A percentile compares a stretch with the other conserved stretches of the same genome.
phyloP scores from a whole-genome alignment of 1,140 invertebrate genomes.

The Helicoverpa zea region DNA sequence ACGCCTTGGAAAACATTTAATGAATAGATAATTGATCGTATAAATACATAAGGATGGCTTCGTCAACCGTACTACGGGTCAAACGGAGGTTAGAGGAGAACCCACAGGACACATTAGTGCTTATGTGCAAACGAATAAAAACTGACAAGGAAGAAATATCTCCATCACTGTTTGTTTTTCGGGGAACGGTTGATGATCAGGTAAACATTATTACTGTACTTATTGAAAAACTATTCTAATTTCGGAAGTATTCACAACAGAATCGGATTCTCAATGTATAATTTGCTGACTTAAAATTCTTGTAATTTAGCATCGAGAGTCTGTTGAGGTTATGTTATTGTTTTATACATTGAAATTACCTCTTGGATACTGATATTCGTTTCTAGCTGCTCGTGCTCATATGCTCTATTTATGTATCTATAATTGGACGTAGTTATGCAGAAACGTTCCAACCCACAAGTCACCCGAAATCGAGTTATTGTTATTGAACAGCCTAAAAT shows the following conservation, averaged over 20 bases:
- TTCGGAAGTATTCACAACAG: background rate
- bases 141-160: constrained; percentile 72
- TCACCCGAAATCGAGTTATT: too few relatives aligned
- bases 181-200: constrained; percentile 81
- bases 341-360: too few relatives aligned
- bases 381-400: too few relatives aligned
- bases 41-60: constrained; percentile 60
- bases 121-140: constrained; percentile 82
- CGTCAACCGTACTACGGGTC: constrained; percentile 80
- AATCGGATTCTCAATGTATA: too few relatives aligned
- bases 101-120: constrained; percentile 82
- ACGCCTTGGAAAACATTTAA: background rate
- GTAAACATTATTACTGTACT: constrained; percentile 57
- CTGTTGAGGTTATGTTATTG: too few relatives aligned
- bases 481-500: too few relatives aligned
- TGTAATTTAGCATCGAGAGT: too few relatives aligned
- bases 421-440: too few relatives aligned
- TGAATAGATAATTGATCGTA: background rate
- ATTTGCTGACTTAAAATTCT: too few relatives aligned
- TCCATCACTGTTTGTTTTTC: constrained; percentile 82
- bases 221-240: background rate
- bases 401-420: too few relatives aligned
- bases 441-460: too few relatives aligned
- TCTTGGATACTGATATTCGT: too few relatives aligned
- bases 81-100: constrained; percentile 84